Conservation (phyloP, 2,797 vertebrate species). For the Melanotaenia nigrans region DNA sequence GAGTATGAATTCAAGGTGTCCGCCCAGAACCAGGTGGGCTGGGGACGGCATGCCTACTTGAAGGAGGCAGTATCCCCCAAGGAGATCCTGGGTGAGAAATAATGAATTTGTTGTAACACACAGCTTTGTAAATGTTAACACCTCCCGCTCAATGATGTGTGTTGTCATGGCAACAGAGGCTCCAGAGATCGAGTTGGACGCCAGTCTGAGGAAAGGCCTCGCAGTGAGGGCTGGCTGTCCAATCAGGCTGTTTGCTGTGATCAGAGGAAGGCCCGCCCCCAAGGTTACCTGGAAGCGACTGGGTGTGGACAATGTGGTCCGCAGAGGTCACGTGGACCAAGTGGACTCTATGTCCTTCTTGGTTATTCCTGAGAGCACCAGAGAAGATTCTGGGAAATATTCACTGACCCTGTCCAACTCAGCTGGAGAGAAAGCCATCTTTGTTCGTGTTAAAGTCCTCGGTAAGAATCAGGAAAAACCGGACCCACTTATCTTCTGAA, state of each 20-base stretch:
- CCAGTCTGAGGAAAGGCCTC: conserved; percentile 95
- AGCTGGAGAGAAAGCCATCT: conserved; percentile 97
- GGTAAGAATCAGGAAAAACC: conserved; percentile 77
- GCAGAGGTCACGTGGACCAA: conserved; percentile 95
- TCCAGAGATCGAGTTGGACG: conserved; percentile 97
- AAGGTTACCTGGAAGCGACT: conserved; percentile 96
- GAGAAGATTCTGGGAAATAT: conserved; percentile 98
- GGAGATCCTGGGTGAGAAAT: conserved; percentile 90
- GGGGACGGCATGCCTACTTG: conserved; percentile 93
- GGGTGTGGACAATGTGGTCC: conserved; percentile 94
- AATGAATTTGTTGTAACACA: background rate
- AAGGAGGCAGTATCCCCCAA: conserved; percentile 94
- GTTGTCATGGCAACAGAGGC: conserved; percentile 85
- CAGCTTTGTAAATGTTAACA: background rate
- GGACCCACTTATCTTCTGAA: no score
- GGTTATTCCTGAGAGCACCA: conserved; percentile 95
- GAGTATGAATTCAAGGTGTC: conserved; percentile 97
- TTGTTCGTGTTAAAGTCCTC: conserved; percentile 95
- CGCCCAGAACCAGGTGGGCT: conserved; percentile 96
- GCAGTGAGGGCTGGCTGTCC: conserved; percentile 96
- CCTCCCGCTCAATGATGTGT: conserved; percentile 3
- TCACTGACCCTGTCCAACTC: conserved; percentile 92
- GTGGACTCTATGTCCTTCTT: conserved; percentile 98
- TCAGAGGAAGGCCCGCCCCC: conserved; percentile 95
- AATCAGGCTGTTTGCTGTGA: conserved; percentile 94